These are phyloP conservation scores for Carpatolechia fugitivella DNA, from an alignment of 2,888 invertebrate species.

Conservation along the genomic window DNA sequence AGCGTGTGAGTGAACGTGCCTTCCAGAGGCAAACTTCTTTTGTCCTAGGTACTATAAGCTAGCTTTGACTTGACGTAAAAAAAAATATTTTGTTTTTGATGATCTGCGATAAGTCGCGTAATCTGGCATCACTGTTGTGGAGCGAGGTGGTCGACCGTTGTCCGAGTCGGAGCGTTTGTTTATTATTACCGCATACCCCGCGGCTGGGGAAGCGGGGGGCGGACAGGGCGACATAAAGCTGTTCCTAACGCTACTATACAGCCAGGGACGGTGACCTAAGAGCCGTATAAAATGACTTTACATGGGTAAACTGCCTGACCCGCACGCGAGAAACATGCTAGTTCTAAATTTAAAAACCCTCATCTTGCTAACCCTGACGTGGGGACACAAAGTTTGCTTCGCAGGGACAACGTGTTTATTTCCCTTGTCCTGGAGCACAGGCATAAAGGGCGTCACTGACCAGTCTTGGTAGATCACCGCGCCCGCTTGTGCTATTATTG, in stretches of 20 bases:
- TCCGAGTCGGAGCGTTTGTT: constrained; percentile 15
- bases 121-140: background rate
- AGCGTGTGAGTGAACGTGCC: too few species aligned
- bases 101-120: too few species aligned
- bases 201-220: background rate
- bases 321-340: background rate
- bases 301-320: background rate
- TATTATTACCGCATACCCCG: constrained; percentile 22
- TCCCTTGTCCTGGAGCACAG: too few species aligned
- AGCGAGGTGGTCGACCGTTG: constrained; percentile 25
- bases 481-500: too few species aligned
- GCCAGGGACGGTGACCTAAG: constrained; percentile 1
- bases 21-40: too few species aligned
- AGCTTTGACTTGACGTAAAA: too few species aligned
- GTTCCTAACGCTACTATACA: constrained; percentile 7
- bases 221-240: background rate
- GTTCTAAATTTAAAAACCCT: background rate
- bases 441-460: too few species aligned
- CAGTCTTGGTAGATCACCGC: too few species aligned
- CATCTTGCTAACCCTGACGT: background rate
- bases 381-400: too few species aligned
- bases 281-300: constrained; percentile 16
- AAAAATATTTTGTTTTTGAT: too few species aligned
- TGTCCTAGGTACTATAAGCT: too few species aligned
- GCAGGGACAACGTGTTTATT: too few species aligned